Evolutionary conservation across 2,797 vertebrate genomes (phyloP), one percentile per base, ranked within the genome.

Genomic region (Setipinna tenuifilis): DNA sequence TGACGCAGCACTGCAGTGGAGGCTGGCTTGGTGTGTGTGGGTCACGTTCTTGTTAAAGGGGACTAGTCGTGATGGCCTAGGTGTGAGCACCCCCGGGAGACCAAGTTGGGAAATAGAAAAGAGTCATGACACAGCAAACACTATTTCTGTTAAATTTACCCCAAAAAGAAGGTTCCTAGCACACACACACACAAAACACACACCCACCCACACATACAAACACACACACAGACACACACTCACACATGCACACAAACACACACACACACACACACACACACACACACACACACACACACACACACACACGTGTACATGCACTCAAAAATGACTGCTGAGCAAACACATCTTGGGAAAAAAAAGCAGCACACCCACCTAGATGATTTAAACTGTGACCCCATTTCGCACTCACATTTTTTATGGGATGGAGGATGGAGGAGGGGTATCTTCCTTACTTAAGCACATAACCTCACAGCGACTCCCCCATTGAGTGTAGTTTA

Each of bases 181-280:
- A 17, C 65, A 4, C 65, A 35, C 62, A 28, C 62, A 68, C 62
- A 65, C 62, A 28, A 6, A 65, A 31, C 62, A 68, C 62, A 68
- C 23, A 68, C 31, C 19, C 25, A 58, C 58, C 12, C 23, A 71
- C 83, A 82, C 61, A 61, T 16, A 68, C 83, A 83, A 9, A 2
- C 46, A 82, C 87, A 89, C 86, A 87, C 85, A 54, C 14, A 3
- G 7, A 54, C 9, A 9, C 7, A 54, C 50, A 54, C 14, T 3
- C 50, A 54, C 50, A 54, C 14, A 54, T 7, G 9, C 50, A 54
- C 14, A 54, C 50, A 54, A 9, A 54, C 50, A 54, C 50, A 10
- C 50, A 9, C 7, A 9, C 50, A 54, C 50, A 54, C 50, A 54
- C 50, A 54, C 50, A 54, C 7, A 54, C 50, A 54, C 50, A 54